Base-by-base conservation (phyloP, 2,113 vertebrate genomes). In the Tenrec ecaudatus region DNA sequence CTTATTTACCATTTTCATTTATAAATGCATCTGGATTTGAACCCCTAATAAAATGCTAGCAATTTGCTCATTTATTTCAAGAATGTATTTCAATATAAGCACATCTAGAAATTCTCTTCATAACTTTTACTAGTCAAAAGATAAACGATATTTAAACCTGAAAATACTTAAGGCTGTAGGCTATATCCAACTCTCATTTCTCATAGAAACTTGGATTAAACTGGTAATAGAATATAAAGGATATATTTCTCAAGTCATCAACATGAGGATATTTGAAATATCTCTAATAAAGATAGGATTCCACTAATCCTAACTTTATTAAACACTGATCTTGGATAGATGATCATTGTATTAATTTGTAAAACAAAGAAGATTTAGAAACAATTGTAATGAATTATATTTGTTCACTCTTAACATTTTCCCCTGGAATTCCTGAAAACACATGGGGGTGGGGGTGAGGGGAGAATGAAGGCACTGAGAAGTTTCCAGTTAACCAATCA, bases 401-500 rank as follows among this genome's bases (percentile, higher is more conserved):
- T 82, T 58, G 12, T 68, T 86, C 40, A 57, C 27, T 33, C 4
- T 40, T 93, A 27, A 40, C 1, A 2, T 33, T 68, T 92, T 85
- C 69, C 23, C 68, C 23, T 86, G 27, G 12, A 73, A 69, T 84
- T 23, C 43, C 9, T 25, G 27, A 83, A 90, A 89, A 11, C 15
- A 47, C 66, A 87, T 8, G 40, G 81, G 57, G 89, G 88, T n/a
- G n/a, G n/a, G n/a, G n/a, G n/a, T n/a, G n/a, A n/a, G 86, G 33
- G 20, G 75, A 75, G 29, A 86, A 87, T 68, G 66, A 93, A 29
- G 79, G 91, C 89, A 93, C 57, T 53, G 47, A 87, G 71, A 93
- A 14, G 36, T 92, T 94, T 90, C 53, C 91, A 91, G n/a, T 86
- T 80, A 94, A 96, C 93, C 94, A 92, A 95, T 92, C 91, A 93